Conservation (phyloP, 1,140 invertebrate species). For the Pomacea maculata region DNA sequence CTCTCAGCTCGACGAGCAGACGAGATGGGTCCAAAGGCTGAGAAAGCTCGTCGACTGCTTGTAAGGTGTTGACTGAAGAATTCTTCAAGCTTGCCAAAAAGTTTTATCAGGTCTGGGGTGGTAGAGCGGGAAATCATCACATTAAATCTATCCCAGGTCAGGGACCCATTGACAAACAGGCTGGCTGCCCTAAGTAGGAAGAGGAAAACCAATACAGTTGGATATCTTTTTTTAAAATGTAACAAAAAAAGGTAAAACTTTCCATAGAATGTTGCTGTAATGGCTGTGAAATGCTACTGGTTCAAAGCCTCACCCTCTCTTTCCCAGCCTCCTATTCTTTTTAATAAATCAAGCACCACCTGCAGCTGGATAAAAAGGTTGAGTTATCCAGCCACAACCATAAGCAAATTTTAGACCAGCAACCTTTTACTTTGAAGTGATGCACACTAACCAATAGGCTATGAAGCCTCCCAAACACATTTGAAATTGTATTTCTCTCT, state of each 20-base stretch:
- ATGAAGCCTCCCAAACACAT: too few relatives aligned
- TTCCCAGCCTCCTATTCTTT: too few relatives aligned
- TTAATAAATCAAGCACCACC: too few relatives aligned
- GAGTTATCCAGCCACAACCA: too few relatives aligned
- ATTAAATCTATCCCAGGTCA: slow-evolving; percentile 94
- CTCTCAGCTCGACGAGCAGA: slow-evolving; percentile 17
- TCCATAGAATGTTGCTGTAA: too few relatives aligned
- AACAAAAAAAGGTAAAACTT: neutral
- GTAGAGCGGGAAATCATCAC: slow-evolving; percentile 96
- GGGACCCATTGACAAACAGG: slow-evolving; percentile 91
- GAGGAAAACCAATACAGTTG: neutral
- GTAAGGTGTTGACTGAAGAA: slow-evolving; percentile 77
- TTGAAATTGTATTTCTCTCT: too few relatives aligned
- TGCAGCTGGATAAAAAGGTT: too few relatives aligned
- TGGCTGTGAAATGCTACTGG: too few relatives aligned
- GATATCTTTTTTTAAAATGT: neutral
- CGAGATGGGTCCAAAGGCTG: slow-evolving; percentile 50
- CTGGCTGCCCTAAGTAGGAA: slow-evolving; percentile 77
- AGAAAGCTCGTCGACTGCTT: slow-evolving; percentile 60
- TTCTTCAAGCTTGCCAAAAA: slow-evolving; percentile 95
- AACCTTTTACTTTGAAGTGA: too few relatives aligned
- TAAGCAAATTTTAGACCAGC: too few relatives aligned
- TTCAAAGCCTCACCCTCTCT: too few relatives aligned
- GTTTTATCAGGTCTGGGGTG: slow-evolving; percentile 94
- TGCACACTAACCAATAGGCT: too few relatives aligned